Percentiles rank a stretch among this genome's conserved stretches.
Conservation (phyloP, 2,797 vertebrate species). For the Bryconaethiops microstoma region DNA sequence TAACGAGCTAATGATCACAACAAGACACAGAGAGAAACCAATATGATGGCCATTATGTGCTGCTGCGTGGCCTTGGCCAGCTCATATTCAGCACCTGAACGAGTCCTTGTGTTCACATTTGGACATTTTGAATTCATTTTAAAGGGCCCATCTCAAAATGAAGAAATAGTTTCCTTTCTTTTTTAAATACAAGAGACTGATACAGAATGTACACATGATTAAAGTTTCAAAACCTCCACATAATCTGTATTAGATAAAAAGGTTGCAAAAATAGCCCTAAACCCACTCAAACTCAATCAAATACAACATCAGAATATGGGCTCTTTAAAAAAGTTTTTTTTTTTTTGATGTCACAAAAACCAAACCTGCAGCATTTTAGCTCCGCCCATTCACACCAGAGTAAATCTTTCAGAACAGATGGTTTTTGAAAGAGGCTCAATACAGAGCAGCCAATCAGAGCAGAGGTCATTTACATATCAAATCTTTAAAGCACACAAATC, state of each 20-base stretch:
- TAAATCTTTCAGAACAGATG: neutral
- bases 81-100: neutral
- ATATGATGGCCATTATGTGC: slow-evolving; percentile 41
- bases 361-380: neutral
- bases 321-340: neutral
- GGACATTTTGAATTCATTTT: neutral
- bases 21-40: slow-evolving; percentile 50
- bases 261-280: neutral
- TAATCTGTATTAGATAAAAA: neutral
- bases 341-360: neutral
- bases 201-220: neutral
- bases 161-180: no score
- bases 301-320: no score
- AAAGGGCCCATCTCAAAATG: neutral
- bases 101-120: slow-evolving; percentile 17
- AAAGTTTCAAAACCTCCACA: neutral
- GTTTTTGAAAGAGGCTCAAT: neutral
- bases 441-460: no score
- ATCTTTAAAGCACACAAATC: neutral
- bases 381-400: neutral
- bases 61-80: neutral
- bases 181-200: neutral
- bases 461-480: neutral
- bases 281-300: no score
- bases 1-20: slow-evolving; percentile 77